These are phyloP conservation scores for Phoxinus dragarum DNA, from an alignment of 2,797 vertebrate species.

Conservation along the genomic window DNA sequence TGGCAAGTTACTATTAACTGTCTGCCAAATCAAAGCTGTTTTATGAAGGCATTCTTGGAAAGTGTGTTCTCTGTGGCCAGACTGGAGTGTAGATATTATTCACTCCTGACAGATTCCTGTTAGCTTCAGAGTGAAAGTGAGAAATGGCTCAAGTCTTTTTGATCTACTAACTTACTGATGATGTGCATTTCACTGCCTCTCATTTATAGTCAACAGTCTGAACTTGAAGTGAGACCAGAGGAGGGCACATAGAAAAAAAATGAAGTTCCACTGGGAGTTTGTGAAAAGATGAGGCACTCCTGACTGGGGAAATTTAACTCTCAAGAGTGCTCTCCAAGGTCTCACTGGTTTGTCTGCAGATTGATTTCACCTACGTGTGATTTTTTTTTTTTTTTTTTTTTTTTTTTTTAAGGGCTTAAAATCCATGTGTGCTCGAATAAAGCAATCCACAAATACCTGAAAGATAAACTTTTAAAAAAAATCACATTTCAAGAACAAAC, in stretches of 20 bases:
- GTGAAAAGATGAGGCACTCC: constrained; percentile 20
- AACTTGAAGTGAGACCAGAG: constrained; percentile 23
- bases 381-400: background rate
- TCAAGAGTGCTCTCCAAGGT: constrained; percentile 9
- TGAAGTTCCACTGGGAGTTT: constrained; percentile 24
- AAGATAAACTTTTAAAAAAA: background rate
- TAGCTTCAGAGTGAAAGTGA: constrained; percentile 39
- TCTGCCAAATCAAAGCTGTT: constrained; percentile 1
- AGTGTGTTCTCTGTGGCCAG: constrained; percentile 22
- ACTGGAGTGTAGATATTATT: constrained; percentile 47
- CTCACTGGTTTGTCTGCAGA: constrained; percentile 20
- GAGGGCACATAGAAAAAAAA: constrained; percentile 11
- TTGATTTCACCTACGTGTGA: constrained; percentile 14
- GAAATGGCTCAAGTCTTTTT: constrained; percentile 52
- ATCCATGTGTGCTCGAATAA: constrained; percentile 16
- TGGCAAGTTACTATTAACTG: background rate
- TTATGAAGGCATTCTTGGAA: constrained; percentile 34
- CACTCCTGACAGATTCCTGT: constrained; percentile 50
- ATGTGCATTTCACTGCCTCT: constrained; percentile 38
- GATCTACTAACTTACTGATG: constrained; percentile 47
- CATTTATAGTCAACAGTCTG: constrained; percentile 35
- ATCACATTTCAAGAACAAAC: background rate
- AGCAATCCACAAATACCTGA: background rate
- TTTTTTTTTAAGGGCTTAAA: background rate
- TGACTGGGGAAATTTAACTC: constrained; percentile 17